Base-by-base conservation (phyloP, 1,140 invertebrate genomes). In the Tenebrio molitor region DNA sequence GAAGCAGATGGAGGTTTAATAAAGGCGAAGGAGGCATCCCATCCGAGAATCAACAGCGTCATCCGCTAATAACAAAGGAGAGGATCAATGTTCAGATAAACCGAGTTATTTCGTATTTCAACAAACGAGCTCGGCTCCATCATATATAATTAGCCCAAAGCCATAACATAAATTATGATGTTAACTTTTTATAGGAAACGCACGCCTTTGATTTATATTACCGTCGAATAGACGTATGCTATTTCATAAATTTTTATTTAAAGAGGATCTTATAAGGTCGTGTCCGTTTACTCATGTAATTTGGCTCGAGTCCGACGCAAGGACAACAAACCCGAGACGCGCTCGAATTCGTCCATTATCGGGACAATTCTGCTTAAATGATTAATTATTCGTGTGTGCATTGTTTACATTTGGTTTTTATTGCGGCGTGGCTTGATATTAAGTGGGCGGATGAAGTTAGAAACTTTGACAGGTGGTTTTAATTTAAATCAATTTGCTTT, bases 101-200 rank as follows among this genome's bases (percentile, higher is more conserved):
- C 72, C 76, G 70, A 76, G 77, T 80, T 80, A 80, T 80, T 80
- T 80, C 75, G 76, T 80, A 80, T 80, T 80, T 80, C 79, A 80
- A 80, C 79, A 80, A 80, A 80, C 79, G 77, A 80, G 74, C 77
- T 76, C 64, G 64, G 64, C 72, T 75, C 73, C 77, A 80, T 80
- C 77, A 77, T 75, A 76, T 80, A 80, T 80, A 80, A 80, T 80
- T 80, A 80, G 79, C 79, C 79, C 73, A 71, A 34, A 77, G 77
- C 76, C 63, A 79, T 79, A 77, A 74, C 77, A 79, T 79, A 79
- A 80, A 80, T 80, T 79, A 80, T 78, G 77, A 80, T 79, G 79
- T 80, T 80, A 80, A 77, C 76, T 76, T 77, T 78, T 79, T 78
- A 76, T 79, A 80, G 74, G 74, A 78, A 79, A 77, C 74, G 71